Evolutionary conservation across 1,140 invertebrate species (phyloP), one percentile per base, ranked within the genome.

Genomic region (Olivierus martensii): DNA sequence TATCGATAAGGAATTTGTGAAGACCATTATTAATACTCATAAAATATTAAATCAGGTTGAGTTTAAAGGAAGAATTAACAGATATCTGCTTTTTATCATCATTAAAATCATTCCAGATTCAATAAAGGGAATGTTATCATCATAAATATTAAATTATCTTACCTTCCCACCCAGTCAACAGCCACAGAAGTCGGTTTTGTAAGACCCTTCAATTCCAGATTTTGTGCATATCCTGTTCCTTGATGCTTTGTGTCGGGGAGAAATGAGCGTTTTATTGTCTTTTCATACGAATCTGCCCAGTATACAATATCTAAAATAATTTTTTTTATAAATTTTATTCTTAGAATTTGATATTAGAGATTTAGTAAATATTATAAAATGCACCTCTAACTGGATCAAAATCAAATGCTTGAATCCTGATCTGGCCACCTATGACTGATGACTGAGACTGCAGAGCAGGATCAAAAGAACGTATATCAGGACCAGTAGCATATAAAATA

Each of bases 261-360:
- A 61, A 82, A 89, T 0, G 89, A 92, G 6, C 92, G 75, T 66
- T 91, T 92, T 38, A 96, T 91, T 5, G 82, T 84, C 63, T 84
- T 83, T 44, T 91, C 82, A 56, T 84, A 83, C 44, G 83, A 82
- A 64, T 96, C 91, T 0, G 88, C 86, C 89, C 91, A 96, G 67
- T 89, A 95, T 34, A 95, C 68, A 59, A 92, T 87, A 66, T 89
- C 81, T 38, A 74, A 70, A 53, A 46, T 28, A 1, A 2, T 6
- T 28, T 1, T 28, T 1, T 28, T 28, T 6, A 28, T 1, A 28
- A 1, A 28, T 28, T 28, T n/a, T n/a, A n/a, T n/a, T n/a, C n/a
- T n/a, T n/a, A n/a, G 1, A 28, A 28, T 9, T 0, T 28, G 28
- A 28, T n/a, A 28, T 28, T 6, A 28, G 28, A 28, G 4, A 28